Evolutionary conservation across 2,113 vertebrate genomes (phyloP).

Genomic region (Tachycineta bicolor): DNA sequence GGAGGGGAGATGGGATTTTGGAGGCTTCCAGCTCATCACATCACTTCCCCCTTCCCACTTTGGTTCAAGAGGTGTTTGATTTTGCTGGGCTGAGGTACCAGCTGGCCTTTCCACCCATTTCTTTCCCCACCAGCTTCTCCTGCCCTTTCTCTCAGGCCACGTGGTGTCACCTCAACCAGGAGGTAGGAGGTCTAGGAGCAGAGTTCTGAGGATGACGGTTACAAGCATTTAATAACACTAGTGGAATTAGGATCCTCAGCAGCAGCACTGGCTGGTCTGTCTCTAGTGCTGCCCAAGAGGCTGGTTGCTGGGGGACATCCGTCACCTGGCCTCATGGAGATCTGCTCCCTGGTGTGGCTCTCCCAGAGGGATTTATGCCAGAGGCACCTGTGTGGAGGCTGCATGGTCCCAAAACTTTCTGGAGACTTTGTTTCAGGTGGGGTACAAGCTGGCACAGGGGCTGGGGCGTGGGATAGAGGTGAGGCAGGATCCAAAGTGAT

Average conservation of each 20-base stretch:
- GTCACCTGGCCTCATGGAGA: not conserved
- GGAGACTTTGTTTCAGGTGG: not conserved
- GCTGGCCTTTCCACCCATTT: not conserved
- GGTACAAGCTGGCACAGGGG: not conserved
- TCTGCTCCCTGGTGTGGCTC: not conserved
- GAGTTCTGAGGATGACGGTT: not conserved
- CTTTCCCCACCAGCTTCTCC: not conserved
- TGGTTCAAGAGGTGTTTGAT: not conserved
- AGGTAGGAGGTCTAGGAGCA: not conserved
- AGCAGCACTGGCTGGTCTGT: accelerated
- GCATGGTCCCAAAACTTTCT: not conserved
- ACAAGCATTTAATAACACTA: not conserved
- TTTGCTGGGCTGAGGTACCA: not conserved
- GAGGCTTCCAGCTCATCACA: not conserved
- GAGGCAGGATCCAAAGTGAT: not conserved
- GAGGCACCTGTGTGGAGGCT: not conserved
- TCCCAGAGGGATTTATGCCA: not conserved
- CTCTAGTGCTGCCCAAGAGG: not conserved
- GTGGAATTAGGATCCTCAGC: not conserved
- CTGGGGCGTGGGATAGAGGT: accelerated
- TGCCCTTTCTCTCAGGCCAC: not conserved
- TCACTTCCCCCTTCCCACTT: not conserved
- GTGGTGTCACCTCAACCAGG: not conserved
- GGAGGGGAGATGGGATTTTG: not conserved
- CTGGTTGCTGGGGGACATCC: not conserved